phyloP scores from a whole-genome alignment of 2,113 vertebrate species.

The Ailurus styani region DNA sequence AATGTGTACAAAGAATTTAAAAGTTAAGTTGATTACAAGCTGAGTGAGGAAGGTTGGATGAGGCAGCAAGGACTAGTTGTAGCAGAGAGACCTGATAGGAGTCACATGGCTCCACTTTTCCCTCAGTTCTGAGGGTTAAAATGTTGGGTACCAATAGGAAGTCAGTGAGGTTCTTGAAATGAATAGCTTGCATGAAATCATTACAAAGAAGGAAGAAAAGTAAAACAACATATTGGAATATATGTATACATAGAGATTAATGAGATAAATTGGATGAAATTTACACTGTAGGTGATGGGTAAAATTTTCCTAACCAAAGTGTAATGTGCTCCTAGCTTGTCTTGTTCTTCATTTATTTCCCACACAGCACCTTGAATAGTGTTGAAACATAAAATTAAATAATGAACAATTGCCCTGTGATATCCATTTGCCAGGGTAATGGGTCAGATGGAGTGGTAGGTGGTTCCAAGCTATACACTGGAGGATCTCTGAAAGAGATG shows the following conservation, averaged over 20 bases:
- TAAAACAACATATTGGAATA: background rate
- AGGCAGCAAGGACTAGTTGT: conserved; percentile 15
- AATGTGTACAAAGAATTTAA: conserved; percentile 59
- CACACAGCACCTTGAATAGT: background rate
- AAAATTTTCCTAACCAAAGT: background rate
- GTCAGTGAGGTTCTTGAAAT: background rate
- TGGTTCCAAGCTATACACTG: conserved; percentile 5
- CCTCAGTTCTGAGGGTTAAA: background rate
- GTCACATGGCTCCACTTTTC: background rate
- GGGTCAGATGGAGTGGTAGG: background rate
- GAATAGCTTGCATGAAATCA: background rate
- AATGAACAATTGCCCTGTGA: conserved; percentile 4
- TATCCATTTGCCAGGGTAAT: conserved; percentile 11
- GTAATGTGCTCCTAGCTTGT: background rate
- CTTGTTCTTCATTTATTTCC: conserved; percentile 19
- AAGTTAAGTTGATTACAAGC: conserved; percentile 70
- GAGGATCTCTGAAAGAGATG: background rate
- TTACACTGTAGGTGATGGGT: background rate
- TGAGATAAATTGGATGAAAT: background rate
- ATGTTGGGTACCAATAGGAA: background rate
- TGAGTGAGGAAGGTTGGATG: conserved; percentile 34
- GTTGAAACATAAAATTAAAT: conserved; percentile 19
- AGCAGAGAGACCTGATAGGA: background rate
- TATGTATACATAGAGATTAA: background rate
- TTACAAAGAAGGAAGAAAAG: background rate